Conservation (phyloP, 2,113 vertebrate genomes). For the Microtus pennsylvanicus region DNA sequence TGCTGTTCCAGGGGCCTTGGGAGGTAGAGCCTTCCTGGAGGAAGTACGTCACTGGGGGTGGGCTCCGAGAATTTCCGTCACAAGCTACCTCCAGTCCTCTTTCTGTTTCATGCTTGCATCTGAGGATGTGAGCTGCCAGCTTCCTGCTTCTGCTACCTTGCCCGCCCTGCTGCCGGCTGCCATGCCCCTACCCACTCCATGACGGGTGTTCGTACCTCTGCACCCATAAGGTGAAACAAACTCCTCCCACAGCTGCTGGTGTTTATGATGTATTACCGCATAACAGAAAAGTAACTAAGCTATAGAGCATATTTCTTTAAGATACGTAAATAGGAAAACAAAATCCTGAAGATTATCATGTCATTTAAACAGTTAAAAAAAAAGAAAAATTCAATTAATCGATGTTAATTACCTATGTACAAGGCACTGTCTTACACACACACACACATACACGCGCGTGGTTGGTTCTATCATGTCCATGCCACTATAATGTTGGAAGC, state of each 20-base stretch:
- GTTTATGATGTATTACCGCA: too few species aligned
- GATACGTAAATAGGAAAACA: constrained; percentile 67
- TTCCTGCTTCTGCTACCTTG: neutral
- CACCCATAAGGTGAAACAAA: too few species aligned
- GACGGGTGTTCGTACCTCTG: neutral
- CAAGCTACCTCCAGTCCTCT: neutral
- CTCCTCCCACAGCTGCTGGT: neutral
- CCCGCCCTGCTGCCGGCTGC: neutral
- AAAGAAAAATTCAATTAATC: constrained; percentile 81
- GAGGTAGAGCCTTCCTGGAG: neutral
- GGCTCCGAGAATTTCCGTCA: neutral
- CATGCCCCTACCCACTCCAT: too few species aligned
- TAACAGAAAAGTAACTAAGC: neutral
- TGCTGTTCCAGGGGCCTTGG: neutral
- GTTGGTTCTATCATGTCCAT: neutral
- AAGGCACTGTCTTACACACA: constrained; percentile 68
- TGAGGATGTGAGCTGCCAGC: neutral
- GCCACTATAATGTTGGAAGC: neutral
- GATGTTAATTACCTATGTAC: constrained; percentile 78
- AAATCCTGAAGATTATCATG: constrained; percentile 80
- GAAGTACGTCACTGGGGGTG: neutral
- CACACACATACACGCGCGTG: neutral
- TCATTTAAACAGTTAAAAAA: constrained; percentile 83
- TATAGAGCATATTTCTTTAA: constrained; percentile 57
- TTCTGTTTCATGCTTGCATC: too few species aligned